Conservation (phyloP, 2,888 invertebrate species). For the Thecophora atra region DNA sequence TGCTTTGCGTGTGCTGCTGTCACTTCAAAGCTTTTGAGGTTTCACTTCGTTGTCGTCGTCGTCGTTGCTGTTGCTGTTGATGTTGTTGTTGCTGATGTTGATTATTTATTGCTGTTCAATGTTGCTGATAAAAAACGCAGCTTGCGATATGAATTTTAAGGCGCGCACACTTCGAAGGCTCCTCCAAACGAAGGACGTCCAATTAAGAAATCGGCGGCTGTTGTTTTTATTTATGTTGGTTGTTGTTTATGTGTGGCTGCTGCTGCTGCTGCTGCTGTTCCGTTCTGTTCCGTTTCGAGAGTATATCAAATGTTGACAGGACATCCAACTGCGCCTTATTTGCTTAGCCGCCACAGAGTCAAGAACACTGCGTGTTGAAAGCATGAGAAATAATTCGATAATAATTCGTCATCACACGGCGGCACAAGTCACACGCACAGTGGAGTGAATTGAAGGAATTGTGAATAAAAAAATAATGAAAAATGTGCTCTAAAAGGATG, state of each 20-base stretch:
- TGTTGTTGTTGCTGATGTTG: neutral
- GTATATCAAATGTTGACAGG: too few species aligned
- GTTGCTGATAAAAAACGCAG: neutral
- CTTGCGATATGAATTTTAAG: neutral
- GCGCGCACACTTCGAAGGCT: neutral
- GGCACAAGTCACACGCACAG: too few species aligned
- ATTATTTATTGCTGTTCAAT: neutral
- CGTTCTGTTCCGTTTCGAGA: neutral
- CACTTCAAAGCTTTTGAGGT: neutral
- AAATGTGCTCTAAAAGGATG: too few species aligned
- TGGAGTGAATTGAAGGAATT: too few species aligned
- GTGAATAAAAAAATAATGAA: too few species aligned
- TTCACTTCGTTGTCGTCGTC: neutral
- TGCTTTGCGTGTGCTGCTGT: slow-evolving; percentile 33
- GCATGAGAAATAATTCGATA: too few species aligned
- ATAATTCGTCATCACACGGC: too few species aligned
- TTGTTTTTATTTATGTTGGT: slow-evolving; percentile 22
- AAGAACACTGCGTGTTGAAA: too few species aligned
- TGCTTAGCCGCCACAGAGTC: neutral
- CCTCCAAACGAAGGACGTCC: neutral
- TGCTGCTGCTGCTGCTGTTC: slow-evolving; percentile 1
- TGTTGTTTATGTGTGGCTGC: slow-evolving; percentile 33
- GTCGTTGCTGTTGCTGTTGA: neutral
- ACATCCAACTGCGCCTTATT: slow-evolving; percentile 5
- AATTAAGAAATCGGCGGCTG: neutral